Base-by-base conservation (phyloP, 2,113 vertebrate species). In the Turdus rufiventris region DNA sequence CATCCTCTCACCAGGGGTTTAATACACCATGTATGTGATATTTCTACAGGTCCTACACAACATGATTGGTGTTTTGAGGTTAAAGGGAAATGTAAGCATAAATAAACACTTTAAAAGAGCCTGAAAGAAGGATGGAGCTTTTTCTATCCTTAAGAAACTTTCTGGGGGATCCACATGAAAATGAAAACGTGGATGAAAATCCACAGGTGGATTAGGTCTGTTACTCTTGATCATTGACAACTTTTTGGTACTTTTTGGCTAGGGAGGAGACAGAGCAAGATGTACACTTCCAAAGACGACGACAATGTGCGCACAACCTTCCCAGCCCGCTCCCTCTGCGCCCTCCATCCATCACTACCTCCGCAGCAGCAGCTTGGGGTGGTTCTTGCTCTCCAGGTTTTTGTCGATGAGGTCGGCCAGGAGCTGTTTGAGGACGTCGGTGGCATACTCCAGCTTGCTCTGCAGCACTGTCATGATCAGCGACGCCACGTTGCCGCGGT, bases 341-440 rank as follows among this genome's bases (percentile, higher is more conserved):
- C 53, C 78, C 50, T 36, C 1, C 58, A 26, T 36, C 1, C 58
- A 26, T 4, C 75, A 65, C 98, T 84, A 99, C 99, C 99, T 99
- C 67, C 99, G 97, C 15, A 99, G 98, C 65, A 99, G 97, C 67
- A 99, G 97, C 96, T 99, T 99, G 78, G 99, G 99, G 85, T 99
- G 99, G 96, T 99, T 99, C 97, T 99, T 99, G 98, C 99, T 99
- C 98, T 99, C 99, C 97, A 99, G 98, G 96, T 99, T 99, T 95
- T 99, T 99, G 96, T 99, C 99, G 43, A 99, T 99, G 95, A 99
- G 99, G 97, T 99, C 99, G 0, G 99, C 99, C 95, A 99, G 97
- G 61, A 99, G 98, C 96, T 99, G 99, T 81, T 99, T 99, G 56
- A 99, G 98, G 85, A 99, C 99, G 4, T 99, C 99, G 0, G 99